phyloP scores from a whole-genome alignment of 2,888 invertebrate genomes.

The Mermis nigrescens region DNA sequence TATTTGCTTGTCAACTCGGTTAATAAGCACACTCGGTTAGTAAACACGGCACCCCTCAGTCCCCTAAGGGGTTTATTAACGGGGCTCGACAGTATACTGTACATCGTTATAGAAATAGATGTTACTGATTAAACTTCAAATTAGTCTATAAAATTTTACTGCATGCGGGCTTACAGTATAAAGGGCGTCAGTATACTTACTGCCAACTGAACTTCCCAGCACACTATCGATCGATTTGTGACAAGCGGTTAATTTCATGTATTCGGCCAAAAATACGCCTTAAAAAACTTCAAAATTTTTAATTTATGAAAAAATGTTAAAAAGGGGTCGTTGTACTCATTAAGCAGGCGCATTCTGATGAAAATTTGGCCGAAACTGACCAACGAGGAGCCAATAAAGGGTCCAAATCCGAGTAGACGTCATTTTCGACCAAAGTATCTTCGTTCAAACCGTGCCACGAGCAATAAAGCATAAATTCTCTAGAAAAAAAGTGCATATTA shows the following conservation, averaged over 20 bases:
- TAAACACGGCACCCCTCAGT: too few relatives aligned
- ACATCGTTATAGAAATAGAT: too few relatives aligned
- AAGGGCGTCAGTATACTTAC: too few relatives aligned
- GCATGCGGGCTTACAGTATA: too few relatives aligned
- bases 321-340: constrained; percentile 39
- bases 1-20: too few relatives aligned
- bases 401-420: constrained; percentile 66
- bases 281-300: constrained; percentile 15
- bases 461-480: constrained; percentile 1
- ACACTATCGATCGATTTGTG: constrained; percentile 33
- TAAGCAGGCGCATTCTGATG: constrained; percentile 41
- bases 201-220: constrained; percentile 22
- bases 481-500: constrained; percentile 12
- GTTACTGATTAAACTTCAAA: too few relatives aligned
- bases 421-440: constrained; percentile 65
- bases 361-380: constrained; percentile 39
- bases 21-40: too few relatives aligned
- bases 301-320: not conserved
- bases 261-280: constrained; percentile 33
- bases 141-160: too few relatives aligned
- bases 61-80: too few relatives aligned
- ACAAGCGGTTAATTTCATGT: constrained; percentile 28
- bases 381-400: constrained; percentile 57
- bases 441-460: constrained; percentile 72
- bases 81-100: too few relatives aligned